Percentiles rank a stretch among this genome's conserved stretches.
phyloP scores from a whole-genome alignment of 2,888 invertebrate genomes.

The Conus canariensis region DNA sequence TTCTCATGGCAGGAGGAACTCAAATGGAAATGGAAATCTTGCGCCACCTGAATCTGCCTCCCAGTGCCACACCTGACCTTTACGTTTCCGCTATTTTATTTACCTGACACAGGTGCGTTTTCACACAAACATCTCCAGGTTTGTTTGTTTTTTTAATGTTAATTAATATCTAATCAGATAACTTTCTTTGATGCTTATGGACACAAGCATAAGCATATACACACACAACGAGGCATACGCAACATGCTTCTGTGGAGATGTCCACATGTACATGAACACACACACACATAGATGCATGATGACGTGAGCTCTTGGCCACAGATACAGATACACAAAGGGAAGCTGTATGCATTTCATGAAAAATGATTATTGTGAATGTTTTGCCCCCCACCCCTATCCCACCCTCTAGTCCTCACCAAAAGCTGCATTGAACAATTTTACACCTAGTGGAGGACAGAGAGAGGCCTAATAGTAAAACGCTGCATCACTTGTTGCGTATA shows the following conservation, averaged over 20 bases:
- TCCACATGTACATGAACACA: no score
- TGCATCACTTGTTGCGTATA: no score
- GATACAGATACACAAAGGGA: not conserved
- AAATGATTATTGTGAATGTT: no score
- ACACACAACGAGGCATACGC: not conserved
- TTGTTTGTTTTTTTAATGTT: not conserved
- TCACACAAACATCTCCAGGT: no score
- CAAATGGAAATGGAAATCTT: constrained; percentile 50
- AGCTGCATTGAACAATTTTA: no score
- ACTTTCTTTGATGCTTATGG: not conserved
- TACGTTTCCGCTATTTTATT: constrained; percentile 84
- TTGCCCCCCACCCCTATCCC: no score
- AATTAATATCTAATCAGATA: not conserved
- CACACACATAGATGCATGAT: not conserved
- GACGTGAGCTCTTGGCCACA: no score
- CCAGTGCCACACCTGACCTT: constrained; percentile 76
- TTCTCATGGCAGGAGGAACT: constrained; percentile 43
- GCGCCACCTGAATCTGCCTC: constrained; percentile 84
- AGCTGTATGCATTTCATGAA: no score
- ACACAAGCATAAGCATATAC: not conserved
- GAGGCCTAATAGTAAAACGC: no score
- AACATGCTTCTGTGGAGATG: no score
- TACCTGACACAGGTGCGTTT: constrained; percentile 90
- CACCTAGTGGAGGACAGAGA: no score
- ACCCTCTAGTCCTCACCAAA: no score